Base-by-base conservation (phyloP, 2,888 invertebrate species). In the Trachelus tabidus region DNA sequence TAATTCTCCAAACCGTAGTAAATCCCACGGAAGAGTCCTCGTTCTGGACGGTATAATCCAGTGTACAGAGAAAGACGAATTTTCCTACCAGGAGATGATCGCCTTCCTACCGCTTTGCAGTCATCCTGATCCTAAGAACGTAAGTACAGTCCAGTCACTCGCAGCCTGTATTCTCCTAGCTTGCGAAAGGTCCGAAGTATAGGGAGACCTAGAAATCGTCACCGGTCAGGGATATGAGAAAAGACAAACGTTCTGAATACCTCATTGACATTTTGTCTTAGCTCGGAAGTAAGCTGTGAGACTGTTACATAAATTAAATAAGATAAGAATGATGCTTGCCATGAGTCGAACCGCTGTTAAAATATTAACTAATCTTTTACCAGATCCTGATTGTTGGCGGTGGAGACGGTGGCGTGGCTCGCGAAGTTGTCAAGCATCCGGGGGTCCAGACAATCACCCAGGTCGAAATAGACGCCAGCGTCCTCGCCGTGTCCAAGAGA, bases 1-100 rank as follows among this genome's bases (percentile, higher is more conserved):
- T 56, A 56, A 56, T 23, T 56, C 23, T 56, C 2, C 2, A 56
- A 56, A 56, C 90, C 92, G 15, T 90, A 96, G 96, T 80, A 94
- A 93, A 86, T 93, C 95, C 71, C 95, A 98, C 89, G 99, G 99
- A 0, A 95, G 93, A 87, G 97, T 96, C 2, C 92, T 99, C 74
- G 95, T 98, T 3, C 92, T 99, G 71, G 99, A 99, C 92, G 98
- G 98, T 34, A 97, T 99, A 35, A 98, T 99, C 85, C 99, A 99
- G 90, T 98, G 98, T 88, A 97, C 99, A 0, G 96, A 99, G 90
- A 94, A 95, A 85, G 99, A 99, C 93, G 99, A 99, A 92, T 98
- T 97, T 92, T 95, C 98, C 0, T 99, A 99, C 92, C 99, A 99
- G 92, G 99, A 99, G 93, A 99, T 99, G 98, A 97, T 99, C 86